Evolutionary conservation across 2,888 invertebrate species (phyloP), one percentile per base, ranked within the genome.

Genomic region (Lasius platythorax): DNA sequence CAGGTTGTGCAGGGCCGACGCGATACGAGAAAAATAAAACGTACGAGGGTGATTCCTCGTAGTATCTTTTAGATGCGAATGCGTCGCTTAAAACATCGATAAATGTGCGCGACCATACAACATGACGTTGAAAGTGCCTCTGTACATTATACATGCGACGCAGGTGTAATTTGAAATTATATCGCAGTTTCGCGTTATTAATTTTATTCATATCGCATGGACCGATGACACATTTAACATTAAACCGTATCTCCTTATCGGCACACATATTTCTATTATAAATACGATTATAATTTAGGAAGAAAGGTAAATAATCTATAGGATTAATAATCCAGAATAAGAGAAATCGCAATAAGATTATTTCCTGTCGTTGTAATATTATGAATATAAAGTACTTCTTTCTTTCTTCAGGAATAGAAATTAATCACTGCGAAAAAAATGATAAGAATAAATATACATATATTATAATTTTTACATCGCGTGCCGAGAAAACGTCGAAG

Each of bases 121-220:
- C 72, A 67, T 43, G 72, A 28, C 68, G 15, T 40, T 30, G 15
- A 53, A 40, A 15, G 23, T 56, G 72, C 43, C 23, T 15, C 33
- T 8, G 33, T 66, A 15, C 43, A 64, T 37, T 12, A 23, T 28
- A 18, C 15, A 15, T 28, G 76, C 56, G 9, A 12, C 12, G 50
- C 78, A 43, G 56, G 56, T 78, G 56, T 56, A 70, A 70, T n/a
- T 53, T 30, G 8, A 56, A 72, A 70, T 78, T 70, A 56, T 70
- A 70, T 15, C 28, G 28, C 23, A 12, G 9, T 15, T n/a, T 43
- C 33, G 46, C 12, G 28, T 68, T 53, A 40, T 78, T 70, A 68
- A 68, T 68, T 78, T 70, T 18, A 76, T 56, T 40, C 53, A 68
- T 66, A 40, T 43, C 46, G 28, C 73, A 28, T 64, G 33, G 33